A percentile compares a stretch with the other conserved stretches of the same genome.
Evolutionary conservation across 37 sponge, comb jelly and placozoan genomes (phyloP).

Genomic region (Petrosia ficiformis): DNA sequence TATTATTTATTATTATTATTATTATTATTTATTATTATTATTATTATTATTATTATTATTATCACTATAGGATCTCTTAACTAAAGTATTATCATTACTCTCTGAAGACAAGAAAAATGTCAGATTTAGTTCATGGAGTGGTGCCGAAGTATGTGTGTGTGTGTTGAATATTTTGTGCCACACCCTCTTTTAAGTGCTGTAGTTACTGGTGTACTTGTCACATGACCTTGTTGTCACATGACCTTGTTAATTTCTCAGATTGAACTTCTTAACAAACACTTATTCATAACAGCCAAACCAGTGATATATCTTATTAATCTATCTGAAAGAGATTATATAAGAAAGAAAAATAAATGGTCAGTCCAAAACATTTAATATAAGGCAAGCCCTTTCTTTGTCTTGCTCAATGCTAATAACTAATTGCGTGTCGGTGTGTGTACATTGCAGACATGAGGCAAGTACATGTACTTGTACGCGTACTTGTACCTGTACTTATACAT

Average conservation of each 20-base stretch:
- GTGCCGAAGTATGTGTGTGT: conserved; percentile 63
- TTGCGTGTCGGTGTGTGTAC: conserved; percentile 6
- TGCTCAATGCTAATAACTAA: too few relatives aligned
- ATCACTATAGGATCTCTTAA: conserved; percentile 59
- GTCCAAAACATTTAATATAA: not conserved
- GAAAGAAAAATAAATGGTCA: conserved; percentile 97
- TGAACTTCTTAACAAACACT: conserved; percentile 93
- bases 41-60: too few relatives aligned
- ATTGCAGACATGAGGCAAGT: too few relatives aligned
- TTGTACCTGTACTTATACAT: too few relatives aligned
- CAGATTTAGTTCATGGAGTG: conserved; percentile 68
- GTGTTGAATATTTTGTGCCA: conserved; percentile 6
- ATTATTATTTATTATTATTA: too few relatives aligned
- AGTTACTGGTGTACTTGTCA: conserved; percentile 16
- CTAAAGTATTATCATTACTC: conserved; percentile 38
- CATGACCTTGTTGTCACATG: conserved; percentile 5
- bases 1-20: not conserved
- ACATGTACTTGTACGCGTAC: too few relatives aligned
- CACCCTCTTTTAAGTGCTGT: not conserved
- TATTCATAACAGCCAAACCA: conserved; percentile 91
- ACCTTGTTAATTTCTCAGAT: conserved; percentile 27
- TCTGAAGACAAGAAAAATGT: conserved; percentile 66
- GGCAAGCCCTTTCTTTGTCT: too few relatives aligned
- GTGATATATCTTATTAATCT: conserved; percentile 95
- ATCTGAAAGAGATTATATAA: conserved; percentile 87